Conservation (phyloP, 2,797 vertebrate species). For the Lindbergichthys nudifrons region DNA sequence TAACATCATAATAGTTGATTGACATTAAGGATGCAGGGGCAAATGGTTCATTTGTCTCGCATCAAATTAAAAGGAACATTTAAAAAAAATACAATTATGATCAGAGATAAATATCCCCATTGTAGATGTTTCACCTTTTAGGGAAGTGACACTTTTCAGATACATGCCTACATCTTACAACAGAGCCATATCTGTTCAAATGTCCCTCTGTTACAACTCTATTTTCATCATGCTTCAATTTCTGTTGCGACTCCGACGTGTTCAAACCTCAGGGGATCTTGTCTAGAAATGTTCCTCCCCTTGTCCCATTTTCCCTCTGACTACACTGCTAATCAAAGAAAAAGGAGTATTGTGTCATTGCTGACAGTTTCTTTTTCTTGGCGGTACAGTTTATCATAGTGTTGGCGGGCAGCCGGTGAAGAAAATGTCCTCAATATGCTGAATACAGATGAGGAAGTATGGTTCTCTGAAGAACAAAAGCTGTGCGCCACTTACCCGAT, state of each 20-base stretch:
- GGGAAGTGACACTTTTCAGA: not conserved
- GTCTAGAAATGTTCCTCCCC: slow-evolving; percentile 42
- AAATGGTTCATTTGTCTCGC: slow-evolving; percentile 43
- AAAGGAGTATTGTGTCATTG: slow-evolving; percentile 32
- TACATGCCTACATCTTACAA: not conserved
- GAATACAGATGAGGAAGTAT: slow-evolving; percentile 50
- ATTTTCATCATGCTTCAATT: slow-evolving; percentile 21
- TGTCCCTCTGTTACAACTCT: slow-evolving; percentile 14
- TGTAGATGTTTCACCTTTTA: slow-evolving; percentile 21
- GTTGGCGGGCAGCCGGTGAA: slow-evolving; percentile 19
- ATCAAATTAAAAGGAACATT: slow-evolving; percentile 47
- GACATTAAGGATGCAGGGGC: slow-evolving; percentile 43
- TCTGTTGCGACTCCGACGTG: slow-evolving; percentile 22
- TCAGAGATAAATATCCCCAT: not conserved
- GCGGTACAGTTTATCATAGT: slow-evolving; percentile 31
- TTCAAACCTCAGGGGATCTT: slow-evolving; percentile 49
- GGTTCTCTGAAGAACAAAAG: not conserved
- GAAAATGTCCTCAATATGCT: slow-evolving; percentile 39
- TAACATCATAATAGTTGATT: slow-evolving; percentile 55
- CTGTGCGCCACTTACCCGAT: not conserved
- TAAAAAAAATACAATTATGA: slow-evolving; percentile 15
- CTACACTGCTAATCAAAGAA: slow-evolving; percentile 40
- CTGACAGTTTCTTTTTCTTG: slow-evolving; percentile 34
- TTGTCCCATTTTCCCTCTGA: slow-evolving; percentile 48
- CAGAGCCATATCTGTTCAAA: not conserved